Conservation (phyloP, 2,797 vertebrate species). For the Xenentodon cancila region DNA sequence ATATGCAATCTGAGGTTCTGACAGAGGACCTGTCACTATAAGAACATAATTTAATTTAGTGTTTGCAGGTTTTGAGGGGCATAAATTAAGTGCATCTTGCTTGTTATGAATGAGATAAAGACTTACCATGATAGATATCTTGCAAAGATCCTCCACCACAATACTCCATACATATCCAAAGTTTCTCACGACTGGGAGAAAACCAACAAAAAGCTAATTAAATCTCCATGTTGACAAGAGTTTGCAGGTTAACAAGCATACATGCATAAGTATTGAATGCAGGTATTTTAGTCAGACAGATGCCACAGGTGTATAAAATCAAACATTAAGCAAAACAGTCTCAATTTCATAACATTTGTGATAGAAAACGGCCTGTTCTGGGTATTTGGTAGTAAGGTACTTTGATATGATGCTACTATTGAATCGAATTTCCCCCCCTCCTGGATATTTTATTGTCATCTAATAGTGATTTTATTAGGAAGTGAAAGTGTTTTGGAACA, state of each 20-base stretch:
- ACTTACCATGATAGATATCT: slow-evolving; percentile 96
- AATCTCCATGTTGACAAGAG: neutral
- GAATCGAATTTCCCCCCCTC: too few relatives aligned
- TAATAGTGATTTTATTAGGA: too few relatives aligned
- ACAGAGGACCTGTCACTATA: slow-evolving; percentile 94
- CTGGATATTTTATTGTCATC: too few relatives aligned
- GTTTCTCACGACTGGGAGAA: slow-evolving; percentile 91
- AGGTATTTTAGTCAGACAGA: too few relatives aligned
- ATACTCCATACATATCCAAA: slow-evolving; percentile 99
- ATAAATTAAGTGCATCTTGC: neutral
- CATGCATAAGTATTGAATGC: too few relatives aligned
- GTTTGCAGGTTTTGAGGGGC: neutral
- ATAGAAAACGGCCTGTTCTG: too few relatives aligned
- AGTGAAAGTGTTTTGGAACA: too few relatives aligned
- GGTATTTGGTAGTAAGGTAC: too few relatives aligned
- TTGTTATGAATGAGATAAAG: neutral
- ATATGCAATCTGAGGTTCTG: slow-evolving; percentile 96
- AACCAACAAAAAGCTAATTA: slow-evolving; percentile 16
- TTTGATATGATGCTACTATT: too few relatives aligned
- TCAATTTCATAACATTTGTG: too few relatives aligned
- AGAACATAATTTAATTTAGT: slow-evolving; percentile 7
- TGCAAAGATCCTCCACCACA: slow-evolving; percentile 98
- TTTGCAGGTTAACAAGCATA: neutral
- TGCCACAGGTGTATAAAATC: too few relatives aligned
- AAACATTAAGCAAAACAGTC: too few relatives aligned